Percentiles rank a stretch among this genome's conserved stretches.
Conservation (phyloP, 2,113 vertebrate genomes). For the Propithecus coquereli region DNA sequence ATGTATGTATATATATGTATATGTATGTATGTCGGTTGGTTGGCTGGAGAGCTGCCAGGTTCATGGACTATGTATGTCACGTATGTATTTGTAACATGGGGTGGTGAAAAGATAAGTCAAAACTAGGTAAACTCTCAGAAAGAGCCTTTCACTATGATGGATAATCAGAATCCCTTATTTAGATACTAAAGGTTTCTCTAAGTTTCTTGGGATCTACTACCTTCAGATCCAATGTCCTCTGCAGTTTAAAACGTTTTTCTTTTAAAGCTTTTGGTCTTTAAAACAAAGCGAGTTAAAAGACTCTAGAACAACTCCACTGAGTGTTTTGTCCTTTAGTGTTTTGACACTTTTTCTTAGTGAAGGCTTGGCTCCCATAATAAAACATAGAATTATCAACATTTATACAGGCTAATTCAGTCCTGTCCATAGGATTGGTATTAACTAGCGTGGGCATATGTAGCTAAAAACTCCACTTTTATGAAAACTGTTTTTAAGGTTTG, state of each 20-base stretch:
- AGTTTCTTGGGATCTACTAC: not conserved
- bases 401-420: not conserved
- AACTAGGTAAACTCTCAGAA: not conserved
- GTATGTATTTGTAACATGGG: not conserved
- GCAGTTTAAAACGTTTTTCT: not conserved
- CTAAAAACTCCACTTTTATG: not conserved
- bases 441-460: not conserved
- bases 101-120: not conserved
- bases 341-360: not conserved
- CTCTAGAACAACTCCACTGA: not conserved
- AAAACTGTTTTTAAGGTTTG: not conserved
- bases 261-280: not conserved
- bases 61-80: not conserved
- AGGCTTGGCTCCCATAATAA: not conserved
- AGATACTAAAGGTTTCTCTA: not conserved
- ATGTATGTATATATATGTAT: too few relatives aligned
- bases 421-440: not conserved
- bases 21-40: too few relatives aligned
- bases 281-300: not conserved
- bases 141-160: not conserved
- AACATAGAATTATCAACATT: not conserved
- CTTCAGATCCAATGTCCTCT: not conserved
- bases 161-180: not conserved
- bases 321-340: not conserved
- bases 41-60: not conserved